Percentiles rank a stretch among this genome's conserved stretches.
phyloP scores from a whole-genome alignment of 1,140 invertebrate genomes.

The Drosophila willistoni region DNA sequence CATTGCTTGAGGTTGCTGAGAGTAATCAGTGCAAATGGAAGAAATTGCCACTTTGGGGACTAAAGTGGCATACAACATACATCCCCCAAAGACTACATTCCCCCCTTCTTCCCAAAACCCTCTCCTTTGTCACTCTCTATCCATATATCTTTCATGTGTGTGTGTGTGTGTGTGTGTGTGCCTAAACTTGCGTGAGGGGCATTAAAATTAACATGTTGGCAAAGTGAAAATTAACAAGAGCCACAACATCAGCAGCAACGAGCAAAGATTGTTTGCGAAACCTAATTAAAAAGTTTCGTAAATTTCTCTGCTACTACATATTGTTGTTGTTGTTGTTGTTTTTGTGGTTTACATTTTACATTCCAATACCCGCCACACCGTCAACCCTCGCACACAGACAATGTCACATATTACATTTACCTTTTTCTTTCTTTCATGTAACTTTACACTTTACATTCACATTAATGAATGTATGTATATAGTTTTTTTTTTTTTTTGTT shows the following conservation, averaged over 20 bases:
- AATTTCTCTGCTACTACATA: slow-evolving; percentile 38
- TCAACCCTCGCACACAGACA: background rate
- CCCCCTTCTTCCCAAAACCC: too few relatives aligned
- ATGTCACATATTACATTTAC: background rate
- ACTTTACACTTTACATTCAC: background rate
- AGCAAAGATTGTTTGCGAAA: slow-evolving; percentile 45
- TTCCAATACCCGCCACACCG: background rate
- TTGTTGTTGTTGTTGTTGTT: slow-evolving; percentile 19
- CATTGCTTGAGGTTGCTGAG: background rate
- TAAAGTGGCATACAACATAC: background rate
- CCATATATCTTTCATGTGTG: background rate
- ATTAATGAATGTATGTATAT: background rate
- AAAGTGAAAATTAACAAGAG: slow-evolving; percentile 60
- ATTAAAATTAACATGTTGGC: slow-evolving; percentile 50
- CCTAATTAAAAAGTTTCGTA: slow-evolving; percentile 66
- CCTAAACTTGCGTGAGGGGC: slow-evolving; percentile 21
- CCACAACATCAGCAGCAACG: slow-evolving; percentile 24
- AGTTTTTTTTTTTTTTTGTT: too few relatives aligned
- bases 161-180: background rate
- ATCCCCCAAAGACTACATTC: too few relatives aligned
- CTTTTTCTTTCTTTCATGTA: background rate
- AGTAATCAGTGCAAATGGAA: slow-evolving; percentile 10
- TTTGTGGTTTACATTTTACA: slow-evolving; percentile 13
- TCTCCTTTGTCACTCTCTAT: too few relatives aligned
- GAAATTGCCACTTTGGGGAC: slow-evolving; percentile 22